Evolutionary conservation across 1,140 invertebrate species (phyloP).

Genomic region (Coptotermes formosanus): DNA sequence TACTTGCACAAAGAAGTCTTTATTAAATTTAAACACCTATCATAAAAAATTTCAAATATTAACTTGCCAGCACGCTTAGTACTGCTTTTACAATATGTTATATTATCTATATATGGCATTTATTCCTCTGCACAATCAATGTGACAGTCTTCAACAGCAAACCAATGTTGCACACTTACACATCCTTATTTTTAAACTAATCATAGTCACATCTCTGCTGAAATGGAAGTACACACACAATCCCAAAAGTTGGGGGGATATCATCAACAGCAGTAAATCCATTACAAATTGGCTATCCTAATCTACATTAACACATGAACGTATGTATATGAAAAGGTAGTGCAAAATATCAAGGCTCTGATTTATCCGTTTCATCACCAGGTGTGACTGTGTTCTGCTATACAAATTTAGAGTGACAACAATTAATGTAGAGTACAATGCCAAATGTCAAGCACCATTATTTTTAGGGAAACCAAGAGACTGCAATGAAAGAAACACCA

Average conservation of each 20-base stretch:
- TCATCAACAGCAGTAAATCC: background rate
- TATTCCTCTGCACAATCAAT: background rate
- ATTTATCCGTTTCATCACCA: background rate
- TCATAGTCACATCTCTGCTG: background rate
- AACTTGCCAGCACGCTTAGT: background rate
- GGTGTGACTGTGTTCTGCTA: background rate
- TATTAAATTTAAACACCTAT: background rate
- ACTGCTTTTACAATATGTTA: constrained; percentile 4
- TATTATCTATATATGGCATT: constrained; percentile 5
- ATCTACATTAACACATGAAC: background rate
- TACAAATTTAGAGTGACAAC: background rate
- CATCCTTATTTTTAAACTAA: background rate
- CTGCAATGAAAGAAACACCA: background rate
- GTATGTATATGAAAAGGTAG: background rate
- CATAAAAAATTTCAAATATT: background rate
- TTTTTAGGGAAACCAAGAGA: background rate
- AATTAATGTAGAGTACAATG: background rate
- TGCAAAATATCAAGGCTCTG: background rate
- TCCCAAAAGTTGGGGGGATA: background rate
- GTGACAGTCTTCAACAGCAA: background rate
- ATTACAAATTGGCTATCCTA: background rate
- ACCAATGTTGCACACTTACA: background rate
- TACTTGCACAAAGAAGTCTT: background rate
- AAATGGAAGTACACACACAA: background rate
- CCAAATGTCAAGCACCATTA: background rate